These are phyloP conservation scores for Lepisosteus oculatus DNA, from an alignment of 2,113 vertebrate genomes.

Conservation along the genomic window DNA sequence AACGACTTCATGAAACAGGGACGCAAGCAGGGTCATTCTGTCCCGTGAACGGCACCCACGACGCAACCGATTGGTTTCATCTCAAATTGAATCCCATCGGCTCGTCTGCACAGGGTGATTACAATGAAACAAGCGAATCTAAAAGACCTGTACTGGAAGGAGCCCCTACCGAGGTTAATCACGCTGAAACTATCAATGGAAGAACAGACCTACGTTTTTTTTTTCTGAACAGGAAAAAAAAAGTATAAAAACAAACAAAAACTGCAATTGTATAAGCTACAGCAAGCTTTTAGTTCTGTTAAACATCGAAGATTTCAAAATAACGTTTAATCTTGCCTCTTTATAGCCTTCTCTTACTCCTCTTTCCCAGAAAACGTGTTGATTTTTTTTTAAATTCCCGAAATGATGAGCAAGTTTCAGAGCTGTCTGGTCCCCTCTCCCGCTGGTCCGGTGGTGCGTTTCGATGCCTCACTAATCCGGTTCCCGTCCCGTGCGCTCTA, in stretches of 20 bases:
- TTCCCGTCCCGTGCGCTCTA: background rate
- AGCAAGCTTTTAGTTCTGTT: no score
- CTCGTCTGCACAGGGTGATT: no score
- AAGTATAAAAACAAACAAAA: background rate
- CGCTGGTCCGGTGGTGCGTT: background rate
- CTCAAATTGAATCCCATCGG: no score
- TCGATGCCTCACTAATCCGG: constrained; percentile 1
- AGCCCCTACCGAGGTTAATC: background rate
- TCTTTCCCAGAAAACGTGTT: background rate
- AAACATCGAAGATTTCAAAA: background rate
- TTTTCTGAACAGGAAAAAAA: no score
- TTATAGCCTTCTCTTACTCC: background rate
- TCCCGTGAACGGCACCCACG: no score
- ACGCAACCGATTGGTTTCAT: no score
- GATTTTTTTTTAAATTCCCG: background rate
- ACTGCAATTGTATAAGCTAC: no score
- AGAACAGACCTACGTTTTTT: background rate
- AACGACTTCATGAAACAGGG: no score
- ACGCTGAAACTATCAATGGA: background rate
- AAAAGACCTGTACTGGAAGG: background rate
- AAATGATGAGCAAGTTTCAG: background rate
- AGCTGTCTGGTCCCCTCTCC: background rate
- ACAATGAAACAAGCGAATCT: no score
- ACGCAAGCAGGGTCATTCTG: no score
- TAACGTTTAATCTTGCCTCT: constrained; percentile 15